These are phyloP conservation scores for Loripinus fragilis DNA, from an alignment of 2,888 invertebrate species.

Conservation along the genomic window DNA sequence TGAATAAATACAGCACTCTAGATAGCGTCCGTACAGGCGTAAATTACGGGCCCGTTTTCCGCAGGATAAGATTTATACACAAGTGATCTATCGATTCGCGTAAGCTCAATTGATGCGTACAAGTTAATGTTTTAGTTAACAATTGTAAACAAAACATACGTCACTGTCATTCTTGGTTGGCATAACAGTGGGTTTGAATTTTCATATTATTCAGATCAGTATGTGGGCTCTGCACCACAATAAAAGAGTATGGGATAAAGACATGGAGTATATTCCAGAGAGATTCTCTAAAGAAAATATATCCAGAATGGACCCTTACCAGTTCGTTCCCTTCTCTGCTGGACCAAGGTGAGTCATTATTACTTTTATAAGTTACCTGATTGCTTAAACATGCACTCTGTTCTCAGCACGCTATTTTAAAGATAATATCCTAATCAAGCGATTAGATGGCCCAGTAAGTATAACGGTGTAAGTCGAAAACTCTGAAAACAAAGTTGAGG, in stretches of 20 bases:
- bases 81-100: too few species aligned
- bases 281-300: constrained; percentile 61
- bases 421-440: background rate
- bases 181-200: too few species aligned
- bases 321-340: constrained; percentile 64
- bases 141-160: too few species aligned
- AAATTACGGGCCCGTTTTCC: too few species aligned
- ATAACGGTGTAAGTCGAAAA: background rate
- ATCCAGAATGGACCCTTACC: constrained; percentile 56
- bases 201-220: constrained; percentile 60
- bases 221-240: constrained; percentile 74
- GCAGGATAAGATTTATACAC: too few species aligned
- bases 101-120: too few species aligned
- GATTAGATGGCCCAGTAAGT: background rate
- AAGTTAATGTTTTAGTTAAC: too few species aligned
- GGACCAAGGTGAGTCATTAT: constrained; percentile 59
- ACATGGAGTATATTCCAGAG: constrained; percentile 61
- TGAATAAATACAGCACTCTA: too few species aligned
- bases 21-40: too few species aligned
- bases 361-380: too few species aligned
- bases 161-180: too few species aligned
- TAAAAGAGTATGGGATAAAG: constrained; percentile 56
- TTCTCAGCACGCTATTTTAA: background rate
- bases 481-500: too few species aligned
- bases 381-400: background rate